These are phyloP conservation scores for Drosophila tristis DNA, from an alignment of 1,140 invertebrate genomes.

Conservation along the genomic window DNA sequence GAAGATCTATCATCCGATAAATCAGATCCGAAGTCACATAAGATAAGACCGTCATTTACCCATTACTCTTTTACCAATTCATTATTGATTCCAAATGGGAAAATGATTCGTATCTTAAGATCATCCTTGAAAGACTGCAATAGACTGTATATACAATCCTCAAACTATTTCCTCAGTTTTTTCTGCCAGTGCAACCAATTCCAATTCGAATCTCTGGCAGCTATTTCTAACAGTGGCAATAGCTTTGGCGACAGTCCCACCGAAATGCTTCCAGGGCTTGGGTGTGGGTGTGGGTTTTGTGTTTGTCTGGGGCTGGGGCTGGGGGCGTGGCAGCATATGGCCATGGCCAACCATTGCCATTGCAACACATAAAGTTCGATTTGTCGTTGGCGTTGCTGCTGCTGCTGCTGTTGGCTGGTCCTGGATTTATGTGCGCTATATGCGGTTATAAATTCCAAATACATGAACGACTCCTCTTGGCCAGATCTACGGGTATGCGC, in stretches of 20 bases:
- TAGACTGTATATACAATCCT: too few species aligned
- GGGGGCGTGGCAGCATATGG: constrained; percentile 45
- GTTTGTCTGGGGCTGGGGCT: too few species aligned
- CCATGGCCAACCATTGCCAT: constrained; percentile 64
- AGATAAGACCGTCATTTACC: too few species aligned
- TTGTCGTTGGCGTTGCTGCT: constrained; percentile 46
- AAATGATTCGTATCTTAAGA: neutral
- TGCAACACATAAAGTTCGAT: constrained; percentile 82
- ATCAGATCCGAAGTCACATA: too few species aligned
- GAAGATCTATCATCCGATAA: too few species aligned
- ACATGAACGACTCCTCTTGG: constrained; percentile 72
- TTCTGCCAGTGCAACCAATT: constrained; percentile 3
- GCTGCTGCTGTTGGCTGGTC: constrained; percentile 42
- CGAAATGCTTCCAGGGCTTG: constrained; percentile 23
- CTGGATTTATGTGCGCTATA: constrained; percentile 79
- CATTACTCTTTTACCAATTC: too few species aligned
- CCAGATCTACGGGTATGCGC: constrained; percentile 71
- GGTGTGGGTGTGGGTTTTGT: neutral
- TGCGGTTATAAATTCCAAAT: constrained; percentile 83
- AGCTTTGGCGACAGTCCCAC: constrained; percentile 76
- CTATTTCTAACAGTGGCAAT: constrained; percentile 80
- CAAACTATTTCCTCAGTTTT: neutral
- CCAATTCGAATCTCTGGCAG: constrained; percentile 55
- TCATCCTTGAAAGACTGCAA: neutral
- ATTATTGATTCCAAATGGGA: too few species aligned